phyloP scores from a whole-genome alignment of 2,797 vertebrate species.

The Odontamblyopus rebecca region DNA sequence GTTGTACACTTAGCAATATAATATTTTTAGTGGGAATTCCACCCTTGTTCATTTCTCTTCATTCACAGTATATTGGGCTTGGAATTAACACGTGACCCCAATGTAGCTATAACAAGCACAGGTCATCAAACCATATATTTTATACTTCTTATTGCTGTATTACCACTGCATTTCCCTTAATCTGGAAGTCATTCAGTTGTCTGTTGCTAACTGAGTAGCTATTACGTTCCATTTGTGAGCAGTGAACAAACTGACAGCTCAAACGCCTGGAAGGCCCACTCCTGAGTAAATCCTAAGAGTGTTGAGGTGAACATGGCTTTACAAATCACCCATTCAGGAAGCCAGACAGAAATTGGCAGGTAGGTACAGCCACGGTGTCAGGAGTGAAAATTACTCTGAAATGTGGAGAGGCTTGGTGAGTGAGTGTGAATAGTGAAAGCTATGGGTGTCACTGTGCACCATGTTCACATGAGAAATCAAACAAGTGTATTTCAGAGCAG shows the following conservation, averaged over 20 bases:
- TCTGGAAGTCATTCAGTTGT: slow-evolving; percentile 36
- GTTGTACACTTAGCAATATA: not conserved
- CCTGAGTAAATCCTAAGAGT: slow-evolving; percentile 70
- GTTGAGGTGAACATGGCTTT: slow-evolving; percentile 75
- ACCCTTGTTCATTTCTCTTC: not conserved
- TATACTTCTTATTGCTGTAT: slow-evolving; percentile 27
- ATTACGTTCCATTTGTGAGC: slow-evolving; percentile 71
- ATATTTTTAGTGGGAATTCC: not conserved
- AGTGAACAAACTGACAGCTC: slow-evolving; percentile 66
- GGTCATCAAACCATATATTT: not conserved
- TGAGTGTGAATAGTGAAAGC: slow-evolving; percentile 63
- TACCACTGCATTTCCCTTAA: slow-evolving; percentile 25
- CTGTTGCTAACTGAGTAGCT: slow-evolving; percentile 52
- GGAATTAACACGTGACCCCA: not conserved
- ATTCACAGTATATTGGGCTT: not conserved
- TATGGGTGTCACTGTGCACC: slow-evolving; percentile 61
- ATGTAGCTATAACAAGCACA: not conserved
- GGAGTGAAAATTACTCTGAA: slow-evolving; percentile 77
- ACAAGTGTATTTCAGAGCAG: slow-evolving; percentile 67
- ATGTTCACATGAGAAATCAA: slow-evolving; percentile 64
- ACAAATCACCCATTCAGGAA: slow-evolving; percentile 76
- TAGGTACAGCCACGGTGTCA: slow-evolving; percentile 70
- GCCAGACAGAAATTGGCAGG: slow-evolving; percentile 75
- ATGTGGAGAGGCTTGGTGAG: slow-evolving; percentile 63
- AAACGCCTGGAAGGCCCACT: slow-evolving; percentile 70